Evolutionary conservation across 2,888 invertebrate genomes (phyloP).

Genomic region (Pandemis corylana): DNA sequence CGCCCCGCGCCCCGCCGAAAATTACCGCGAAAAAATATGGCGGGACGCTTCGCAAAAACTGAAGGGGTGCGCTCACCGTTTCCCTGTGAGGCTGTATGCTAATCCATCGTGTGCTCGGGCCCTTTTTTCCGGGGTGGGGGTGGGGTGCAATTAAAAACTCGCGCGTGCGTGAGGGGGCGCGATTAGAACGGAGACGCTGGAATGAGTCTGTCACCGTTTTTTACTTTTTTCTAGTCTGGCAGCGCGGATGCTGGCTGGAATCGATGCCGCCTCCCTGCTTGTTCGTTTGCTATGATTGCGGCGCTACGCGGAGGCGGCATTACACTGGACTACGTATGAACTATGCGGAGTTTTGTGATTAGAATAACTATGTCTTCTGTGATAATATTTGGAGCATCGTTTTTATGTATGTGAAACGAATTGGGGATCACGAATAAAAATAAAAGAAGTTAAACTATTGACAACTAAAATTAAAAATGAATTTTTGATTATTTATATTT

Average conservation of each 20-base stretch:
- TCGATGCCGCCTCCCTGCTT: constrained; percentile 40
- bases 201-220: constrained; percentile 82
- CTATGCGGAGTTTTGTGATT: not conserved
- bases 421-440: too few relatives aligned
- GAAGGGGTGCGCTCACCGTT: constrained; percentile 77
- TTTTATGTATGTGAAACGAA: not conserved
- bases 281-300: constrained; percentile 12
- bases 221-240: constrained; percentile 83
- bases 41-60: constrained; percentile 80
- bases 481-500: too few relatives aligned
- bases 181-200: constrained; percentile 83
- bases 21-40: constrained; percentile 78
- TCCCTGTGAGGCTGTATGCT: constrained; percentile 81
- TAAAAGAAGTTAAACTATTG: too few relatives aligned
- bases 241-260: constrained; percentile 49
- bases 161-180: constrained; percentile 83
- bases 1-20: constrained; percentile 57
- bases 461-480: too few relatives aligned
- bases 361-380: not conserved
- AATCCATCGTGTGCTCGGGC: constrained; percentile 79
- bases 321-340: constrained; percentile 26
- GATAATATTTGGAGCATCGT: not conserved
- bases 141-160: constrained; percentile 84
- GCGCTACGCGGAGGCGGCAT: constrained; percentile 26
- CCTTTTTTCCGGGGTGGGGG: constrained; percentile 80